Evolutionary conservation across 2,797 vertebrate species (phyloP).

Genomic region (Crotalus adamanteus): DNA sequence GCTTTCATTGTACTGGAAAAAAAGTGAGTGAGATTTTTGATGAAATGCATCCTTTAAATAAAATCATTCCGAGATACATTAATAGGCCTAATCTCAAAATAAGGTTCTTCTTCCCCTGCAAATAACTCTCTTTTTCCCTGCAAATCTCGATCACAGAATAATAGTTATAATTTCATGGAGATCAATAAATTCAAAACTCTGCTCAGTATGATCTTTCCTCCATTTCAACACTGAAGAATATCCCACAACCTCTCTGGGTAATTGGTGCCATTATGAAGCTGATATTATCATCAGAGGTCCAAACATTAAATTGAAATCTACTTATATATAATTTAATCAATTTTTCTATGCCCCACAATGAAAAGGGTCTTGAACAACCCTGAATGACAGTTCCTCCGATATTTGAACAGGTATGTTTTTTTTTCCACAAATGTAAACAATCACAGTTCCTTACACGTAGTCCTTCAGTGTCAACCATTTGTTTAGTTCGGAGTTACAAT

Average conservation of each 20-base stretch:
- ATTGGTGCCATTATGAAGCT: background rate
- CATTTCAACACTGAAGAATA: background rate
- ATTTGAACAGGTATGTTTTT: background rate
- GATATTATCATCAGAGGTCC: background rate
- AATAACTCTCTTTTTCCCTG: background rate
- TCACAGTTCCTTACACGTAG: background rate
- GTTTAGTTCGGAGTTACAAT: background rate
- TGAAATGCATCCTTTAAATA: background rate
- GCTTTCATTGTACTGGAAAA: background rate
- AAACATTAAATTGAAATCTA: background rate
- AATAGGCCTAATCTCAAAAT: background rate
- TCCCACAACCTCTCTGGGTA: background rate
- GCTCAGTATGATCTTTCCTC: background rate
- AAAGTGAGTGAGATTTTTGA: background rate
- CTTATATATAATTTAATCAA: background rate
- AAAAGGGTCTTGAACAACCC: background rate
- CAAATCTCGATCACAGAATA: background rate
- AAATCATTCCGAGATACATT: background rate
- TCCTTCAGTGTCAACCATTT: background rate
- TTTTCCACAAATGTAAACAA: background rate
- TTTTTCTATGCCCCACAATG: background rate
- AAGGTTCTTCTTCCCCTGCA: background rate
- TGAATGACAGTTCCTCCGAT: background rate
- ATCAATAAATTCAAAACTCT: background rate
- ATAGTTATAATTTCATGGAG: background rate